Percentiles rank a stretch among this genome's conserved stretches.
Evolutionary conservation across 1,140 invertebrate genomes (phyloP).

Genomic region (Psilanteris sp.): DNA sequence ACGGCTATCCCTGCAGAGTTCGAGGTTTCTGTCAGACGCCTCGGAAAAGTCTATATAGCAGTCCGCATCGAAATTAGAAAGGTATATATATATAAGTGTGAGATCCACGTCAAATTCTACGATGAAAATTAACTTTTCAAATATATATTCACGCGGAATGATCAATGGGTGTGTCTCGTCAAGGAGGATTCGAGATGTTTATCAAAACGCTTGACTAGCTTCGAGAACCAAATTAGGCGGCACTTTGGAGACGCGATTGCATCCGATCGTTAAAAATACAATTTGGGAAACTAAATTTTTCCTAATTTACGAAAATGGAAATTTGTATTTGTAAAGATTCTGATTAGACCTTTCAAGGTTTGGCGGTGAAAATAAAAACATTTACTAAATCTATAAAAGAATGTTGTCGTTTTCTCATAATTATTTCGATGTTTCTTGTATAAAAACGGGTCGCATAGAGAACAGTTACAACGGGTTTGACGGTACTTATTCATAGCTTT

Average conservation of each 20-base stretch:
- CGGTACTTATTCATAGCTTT: no score
- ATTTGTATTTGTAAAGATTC: no score
- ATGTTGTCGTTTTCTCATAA: no score
- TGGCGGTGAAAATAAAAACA: no score
- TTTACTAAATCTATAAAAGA: no score
- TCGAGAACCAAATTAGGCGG: background rate
- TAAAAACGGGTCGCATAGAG: no score
- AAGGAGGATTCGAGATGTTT: conserved; percentile 2
- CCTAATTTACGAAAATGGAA: conserved; percentile 12
- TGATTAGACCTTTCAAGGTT: no score
- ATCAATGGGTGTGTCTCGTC: conserved; percentile 10
- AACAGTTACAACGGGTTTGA: no score
- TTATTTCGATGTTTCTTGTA: no score
- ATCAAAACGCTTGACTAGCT: conserved; percentile 2
- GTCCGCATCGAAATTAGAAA: conserved; percentile 32
- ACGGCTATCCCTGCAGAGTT: conserved; percentile 6
- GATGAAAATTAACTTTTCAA: conserved; percentile 16
- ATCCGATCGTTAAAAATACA: no score
- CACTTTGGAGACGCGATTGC: background rate
- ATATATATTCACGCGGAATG: conserved; percentile 5
- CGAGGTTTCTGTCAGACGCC: conserved; percentile 28
- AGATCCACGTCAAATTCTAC: background rate
- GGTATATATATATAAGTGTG: no score
- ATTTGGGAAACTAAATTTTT: no score
- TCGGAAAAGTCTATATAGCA: conserved; percentile 27